Base-by-base conservation (phyloP, 2,113 vertebrate species). In the Rhombomys opimus region DNA sequence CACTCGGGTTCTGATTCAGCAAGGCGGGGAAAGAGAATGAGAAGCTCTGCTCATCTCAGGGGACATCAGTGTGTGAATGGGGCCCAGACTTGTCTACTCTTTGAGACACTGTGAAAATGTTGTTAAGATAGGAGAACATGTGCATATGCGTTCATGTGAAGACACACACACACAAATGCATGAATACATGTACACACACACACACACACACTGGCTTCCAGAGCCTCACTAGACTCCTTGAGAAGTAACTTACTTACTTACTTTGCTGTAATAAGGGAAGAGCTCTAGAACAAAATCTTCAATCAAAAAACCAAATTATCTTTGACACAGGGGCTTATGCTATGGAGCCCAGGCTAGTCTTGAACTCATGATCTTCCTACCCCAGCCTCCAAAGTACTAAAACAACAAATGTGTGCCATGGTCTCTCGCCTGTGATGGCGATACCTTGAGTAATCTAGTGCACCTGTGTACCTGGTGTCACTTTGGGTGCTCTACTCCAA, bases 251-350 rank as follows among this genome's bases (percentile, higher is more conserved):
- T 59, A 54, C 59, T 13, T 86, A 70, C 73, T 54, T 81, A 78
- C 73, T 84, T 89, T 88, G 92, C 46, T 72, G 13, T 25, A 67
- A 30, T 25, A 38, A 81, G 17, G 7, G 12, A 82, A 50, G 70
- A 93, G 90, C 72, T 93, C 50, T 91, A 63, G 38, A 80, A 88
- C 65, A 70, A 90, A 80, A 85, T 27, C 57, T 78, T 54, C 4
- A 57, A 35, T n/a, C 38, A 68, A 70, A 82, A 85, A 52, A 14
- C 20, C 41, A 50, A 52, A 22, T 35, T 5, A 8, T 68, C 50
- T 68, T 68, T 11, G 84, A 68, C 30, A 52, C 11, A 52, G 46
- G 46, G 46, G 52, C 65, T 87, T 54, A 35, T 22, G 46, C 46
- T 70, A 22, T 86, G 84, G 20, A 86, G 63, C 27, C 84, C 41